phyloP scores from a whole-genome alignment of 2,888 invertebrate species.

The Diarsia rubi region DNA sequence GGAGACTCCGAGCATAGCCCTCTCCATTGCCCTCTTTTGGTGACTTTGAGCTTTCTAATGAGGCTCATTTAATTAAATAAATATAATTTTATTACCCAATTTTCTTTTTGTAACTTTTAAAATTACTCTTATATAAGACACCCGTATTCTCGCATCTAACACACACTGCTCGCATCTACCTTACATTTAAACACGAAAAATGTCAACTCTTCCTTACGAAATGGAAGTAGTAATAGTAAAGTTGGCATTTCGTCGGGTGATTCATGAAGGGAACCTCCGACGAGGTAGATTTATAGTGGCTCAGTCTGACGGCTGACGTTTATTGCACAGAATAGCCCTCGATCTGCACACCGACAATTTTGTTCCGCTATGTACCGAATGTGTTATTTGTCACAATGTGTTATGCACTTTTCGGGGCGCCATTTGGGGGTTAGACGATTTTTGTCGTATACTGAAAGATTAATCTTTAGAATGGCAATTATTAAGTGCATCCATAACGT shows the following conservation, averaged over 20 bases:
- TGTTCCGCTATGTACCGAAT: conserved; percentile 68
- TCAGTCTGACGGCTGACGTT: conserved; percentile 82
- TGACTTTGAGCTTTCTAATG: no score
- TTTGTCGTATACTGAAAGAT: neutral
- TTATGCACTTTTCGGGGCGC: conserved; percentile 56
- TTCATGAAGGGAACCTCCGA: conserved; percentile 79
- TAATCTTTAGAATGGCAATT: neutral
- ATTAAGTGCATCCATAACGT: no score
- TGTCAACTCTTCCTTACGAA: conserved; percentile 64
- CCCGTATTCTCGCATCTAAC: neutral
- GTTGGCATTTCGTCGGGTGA: conserved; percentile 81
- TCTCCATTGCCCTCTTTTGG: no score
- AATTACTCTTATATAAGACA: conserved; percentile 9
- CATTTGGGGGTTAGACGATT: conserved; percentile 27
- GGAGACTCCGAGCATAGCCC: no score
- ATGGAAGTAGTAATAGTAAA: conserved; percentile 70
- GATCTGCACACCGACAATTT: conserved; percentile 71
- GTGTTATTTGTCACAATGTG: conserved; percentile 72
- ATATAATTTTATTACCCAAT: neutral
- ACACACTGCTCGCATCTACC: conserved; percentile 40
- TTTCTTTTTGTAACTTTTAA: neutral
- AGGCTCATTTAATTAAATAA: no score
- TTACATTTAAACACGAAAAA: conserved; percentile 62
- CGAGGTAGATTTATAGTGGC: conserved; percentile 84
- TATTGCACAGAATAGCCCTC: conserved; percentile 82